Conservation (phyloP, 2,797 vertebrate genomes). For the Sciaenops ocellatus region DNA sequence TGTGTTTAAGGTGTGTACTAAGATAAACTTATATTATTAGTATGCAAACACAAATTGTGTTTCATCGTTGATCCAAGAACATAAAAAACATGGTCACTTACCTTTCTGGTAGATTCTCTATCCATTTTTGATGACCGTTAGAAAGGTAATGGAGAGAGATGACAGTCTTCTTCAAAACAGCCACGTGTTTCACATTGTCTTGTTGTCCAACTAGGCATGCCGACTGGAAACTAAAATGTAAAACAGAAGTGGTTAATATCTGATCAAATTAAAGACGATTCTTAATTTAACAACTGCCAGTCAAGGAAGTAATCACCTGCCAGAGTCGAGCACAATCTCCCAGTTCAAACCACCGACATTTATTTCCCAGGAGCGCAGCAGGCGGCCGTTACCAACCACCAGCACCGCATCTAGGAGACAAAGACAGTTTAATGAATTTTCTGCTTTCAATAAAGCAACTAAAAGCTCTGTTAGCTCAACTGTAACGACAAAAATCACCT, state of each 20-base stretch:
- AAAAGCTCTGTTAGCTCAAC: neutral
- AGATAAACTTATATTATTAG: neutral
- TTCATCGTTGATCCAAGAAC: neutral
- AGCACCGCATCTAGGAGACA: slow-evolving; percentile 89
- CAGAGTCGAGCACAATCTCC: slow-evolving; percentile 93
- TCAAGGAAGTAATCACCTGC: slow-evolving; percentile 85
- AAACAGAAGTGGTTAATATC: slow-evolving; percentile 22
- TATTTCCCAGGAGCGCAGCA: slow-evolving; percentile 96
- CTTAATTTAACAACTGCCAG: slow-evolving; percentile 71
- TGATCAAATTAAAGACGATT: neutral
- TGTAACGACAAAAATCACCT: slow-evolving; percentile 80
- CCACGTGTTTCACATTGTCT: slow-evolving; percentile 88
- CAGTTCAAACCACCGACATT: slow-evolving; percentile 96
- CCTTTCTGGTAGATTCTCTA: slow-evolving; percentile 94
- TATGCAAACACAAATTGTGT: neutral
- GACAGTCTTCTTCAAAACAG: slow-evolving; percentile 90
- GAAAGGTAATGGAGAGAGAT: slow-evolving; percentile 94
- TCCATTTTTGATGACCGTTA: slow-evolving; percentile 96
- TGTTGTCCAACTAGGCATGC: slow-evolving; percentile 91
- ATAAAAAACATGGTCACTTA: slow-evolving; percentile 54
- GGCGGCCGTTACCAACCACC: slow-evolving; percentile 89
- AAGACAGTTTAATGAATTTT: neutral
- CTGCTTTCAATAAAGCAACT: neutral
- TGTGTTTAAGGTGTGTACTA: neutral
- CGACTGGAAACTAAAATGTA: slow-evolving; percentile 88